Evolutionary conservation across 2,888 invertebrate genomes (phyloP).

Genomic region (Petrolisthes manimaculis): DNA sequence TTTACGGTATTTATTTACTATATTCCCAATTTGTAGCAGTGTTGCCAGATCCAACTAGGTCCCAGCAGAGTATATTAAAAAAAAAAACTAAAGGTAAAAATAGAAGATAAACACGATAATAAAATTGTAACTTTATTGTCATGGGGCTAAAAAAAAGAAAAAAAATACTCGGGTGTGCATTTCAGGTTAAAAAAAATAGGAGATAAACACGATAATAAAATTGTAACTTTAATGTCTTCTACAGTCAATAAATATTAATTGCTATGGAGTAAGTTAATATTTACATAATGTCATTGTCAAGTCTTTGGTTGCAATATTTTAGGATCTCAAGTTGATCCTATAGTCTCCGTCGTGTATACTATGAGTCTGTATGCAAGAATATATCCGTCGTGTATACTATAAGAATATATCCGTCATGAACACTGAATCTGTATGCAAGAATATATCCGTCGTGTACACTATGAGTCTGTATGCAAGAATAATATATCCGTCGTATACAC

Average conservation of each 20-base stretch:
- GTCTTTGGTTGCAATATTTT: constrained; percentile 23
- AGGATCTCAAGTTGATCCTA: neutral
- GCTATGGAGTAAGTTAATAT: constrained; percentile 5
- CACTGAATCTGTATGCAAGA: too few relatives aligned
- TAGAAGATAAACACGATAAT: neutral
- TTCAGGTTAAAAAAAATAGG: neutral
- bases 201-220: neutral
- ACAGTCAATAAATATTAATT: neutral
- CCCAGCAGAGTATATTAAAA: too few relatives aligned
- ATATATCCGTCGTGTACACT: too few relatives aligned
- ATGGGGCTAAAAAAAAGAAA: too few relatives aligned
- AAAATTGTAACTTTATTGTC: neutral
- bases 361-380: neutral
- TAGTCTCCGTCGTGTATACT: neutral
- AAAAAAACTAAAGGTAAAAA: neutral
- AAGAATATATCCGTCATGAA: too few relatives aligned
- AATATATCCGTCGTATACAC: too few relatives aligned
- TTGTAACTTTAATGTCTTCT: constrained; percentile 7
- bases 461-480: too few relatives aligned
- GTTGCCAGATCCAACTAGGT: too few relatives aligned
- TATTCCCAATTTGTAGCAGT: too few relatives aligned
- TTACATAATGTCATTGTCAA: constrained; percentile 26
- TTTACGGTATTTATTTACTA: too few relatives aligned
- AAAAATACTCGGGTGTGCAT: too few relatives aligned
- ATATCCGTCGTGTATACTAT: too few relatives aligned